Percentiles rank a stretch among this genome's conserved stretches.
These are phyloP conservation scores for Caenorhabditis briggsae DNA, from an alignment of 1,140 invertebrate species.

Conservation along the genomic window DNA sequence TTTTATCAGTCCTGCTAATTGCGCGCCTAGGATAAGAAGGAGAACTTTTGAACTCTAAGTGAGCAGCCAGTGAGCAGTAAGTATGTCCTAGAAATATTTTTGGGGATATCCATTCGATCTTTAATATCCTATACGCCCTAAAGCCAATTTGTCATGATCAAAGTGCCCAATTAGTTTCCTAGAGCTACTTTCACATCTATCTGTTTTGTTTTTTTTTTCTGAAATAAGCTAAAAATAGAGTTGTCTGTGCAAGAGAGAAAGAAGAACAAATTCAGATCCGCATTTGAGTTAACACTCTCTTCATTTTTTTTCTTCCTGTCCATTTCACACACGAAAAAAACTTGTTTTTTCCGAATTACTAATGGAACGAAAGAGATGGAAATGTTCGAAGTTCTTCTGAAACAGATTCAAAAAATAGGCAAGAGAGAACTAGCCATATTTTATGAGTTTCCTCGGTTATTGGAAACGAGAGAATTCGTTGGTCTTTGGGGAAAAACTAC, in stretches of 20 bases:
- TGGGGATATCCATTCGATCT: background rate
- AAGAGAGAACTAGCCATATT: background rate
- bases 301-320: background rate
- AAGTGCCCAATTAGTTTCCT: background rate
- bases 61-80: no score
- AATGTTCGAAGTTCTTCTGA: conserved; percentile 3
- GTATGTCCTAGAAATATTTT: background rate
- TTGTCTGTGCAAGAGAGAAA: background rate
- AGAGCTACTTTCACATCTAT: no score
- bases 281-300: conserved; percentile 6
- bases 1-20: no score
- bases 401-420: background rate
- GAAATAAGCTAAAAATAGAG: background rate
- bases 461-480: background rate
- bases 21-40: no score
- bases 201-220: background rate
- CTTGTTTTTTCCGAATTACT: background rate
- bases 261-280: background rate
- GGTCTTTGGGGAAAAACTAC: background rate
- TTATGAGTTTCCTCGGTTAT: background rate
- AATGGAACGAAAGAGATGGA: background rate
- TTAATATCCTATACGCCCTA: background rate
- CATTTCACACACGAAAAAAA: background rate
- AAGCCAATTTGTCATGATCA: background rate
- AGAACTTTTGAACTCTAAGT: no score